phyloP scores from a whole-genome alignment of 2,797 vertebrate genomes.

The Mormyrus hasselquistii region DNA sequence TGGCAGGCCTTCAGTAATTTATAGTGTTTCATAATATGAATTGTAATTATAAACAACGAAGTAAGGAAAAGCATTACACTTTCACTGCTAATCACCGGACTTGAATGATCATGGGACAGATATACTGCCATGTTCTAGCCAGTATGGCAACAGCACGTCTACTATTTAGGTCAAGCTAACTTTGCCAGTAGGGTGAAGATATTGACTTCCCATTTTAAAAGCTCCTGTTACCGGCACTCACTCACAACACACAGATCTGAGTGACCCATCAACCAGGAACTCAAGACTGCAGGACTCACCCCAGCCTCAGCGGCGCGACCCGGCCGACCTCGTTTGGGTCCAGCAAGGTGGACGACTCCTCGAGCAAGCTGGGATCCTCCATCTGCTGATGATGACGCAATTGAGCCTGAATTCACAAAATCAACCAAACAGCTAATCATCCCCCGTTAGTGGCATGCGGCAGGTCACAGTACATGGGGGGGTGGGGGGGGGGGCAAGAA shows the following conservation, averaged over 20 bases:
- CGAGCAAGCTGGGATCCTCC: constrained; percentile 94
- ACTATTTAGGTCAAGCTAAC: background rate
- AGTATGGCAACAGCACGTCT: background rate
- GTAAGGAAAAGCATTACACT: background rate
- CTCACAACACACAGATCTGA: background rate
- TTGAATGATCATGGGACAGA: background rate
- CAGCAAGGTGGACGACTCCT: constrained; percentile 82
- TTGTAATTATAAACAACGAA: background rate
- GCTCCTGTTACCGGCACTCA: background rate
- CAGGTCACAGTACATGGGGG: constrained; percentile 29
- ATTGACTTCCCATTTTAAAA: background rate
- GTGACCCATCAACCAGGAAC: background rate
- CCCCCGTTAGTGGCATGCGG: constrained; percentile 74
- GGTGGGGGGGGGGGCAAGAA: constrained; percentile 26
- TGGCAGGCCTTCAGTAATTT: background rate
- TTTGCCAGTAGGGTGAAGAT: background rate
- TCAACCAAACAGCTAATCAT: constrained; percentile 77
- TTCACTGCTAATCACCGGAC: background rate
- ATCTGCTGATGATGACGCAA: constrained; percentile 92
- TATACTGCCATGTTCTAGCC: background rate
- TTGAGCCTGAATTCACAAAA: constrained; percentile 85
- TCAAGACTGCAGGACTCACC: constrained; percentile 57
- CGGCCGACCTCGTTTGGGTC: constrained; percentile 80
- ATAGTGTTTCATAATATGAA: background rate
- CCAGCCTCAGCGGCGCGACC: constrained; percentile 79